Evolutionary conservation across 2,797 vertebrate species (phyloP), one percentile per base, ranked within the genome.

Genomic region (Gila robusta): DNA sequence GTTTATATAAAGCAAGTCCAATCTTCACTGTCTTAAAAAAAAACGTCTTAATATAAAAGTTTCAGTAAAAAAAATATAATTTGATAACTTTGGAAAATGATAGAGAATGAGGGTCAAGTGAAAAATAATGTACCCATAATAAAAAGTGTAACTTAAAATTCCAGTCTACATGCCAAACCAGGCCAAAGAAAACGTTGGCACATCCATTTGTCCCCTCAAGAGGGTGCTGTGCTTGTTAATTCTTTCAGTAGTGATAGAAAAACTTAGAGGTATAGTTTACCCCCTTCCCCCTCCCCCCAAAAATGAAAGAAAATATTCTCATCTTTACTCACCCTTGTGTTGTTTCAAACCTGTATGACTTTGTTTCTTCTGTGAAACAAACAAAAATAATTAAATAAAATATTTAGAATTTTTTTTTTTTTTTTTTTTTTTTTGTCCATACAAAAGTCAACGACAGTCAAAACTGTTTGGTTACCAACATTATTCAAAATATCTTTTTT

Each of bases 191-290:
- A 16, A 56, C 49, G 78, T 72, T 74, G 23, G 70, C 76, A 87
- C 4, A 77, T 49, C 26, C 5, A 35, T 7, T 2, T 86, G 86
- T 17, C 17, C 5, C 87, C 82, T 87, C 92, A 90, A 94, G 92
- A 89, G 91, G 94, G 93, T 92, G 91, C 88, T 59, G 90, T 88
- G 88, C 89, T 89, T 90, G 72, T 79, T 47, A 17, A 78, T 59
- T 62, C 28, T 7, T 76, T 52, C 49, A 76, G 52, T 14, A 76
- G 35, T 35, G 49, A 76, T 12, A 76, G 49, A 76, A 35, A 73
- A 76, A 52, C 2, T 17, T 12, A 10, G 23, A 62, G 56, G 56
- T 11, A 62, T 62, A 26, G 23, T 62, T 62, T 62, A 26, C 39
- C 39, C 39, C 39, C 39, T 41, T 32, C 28, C 28, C 28, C 28